A percentile compares a stretch with the other conserved stretches of the same genome.
Evolutionary conservation across 2,113 vertebrate genomes (phyloP).

Genomic region (Cichladusa arquata): DNA sequence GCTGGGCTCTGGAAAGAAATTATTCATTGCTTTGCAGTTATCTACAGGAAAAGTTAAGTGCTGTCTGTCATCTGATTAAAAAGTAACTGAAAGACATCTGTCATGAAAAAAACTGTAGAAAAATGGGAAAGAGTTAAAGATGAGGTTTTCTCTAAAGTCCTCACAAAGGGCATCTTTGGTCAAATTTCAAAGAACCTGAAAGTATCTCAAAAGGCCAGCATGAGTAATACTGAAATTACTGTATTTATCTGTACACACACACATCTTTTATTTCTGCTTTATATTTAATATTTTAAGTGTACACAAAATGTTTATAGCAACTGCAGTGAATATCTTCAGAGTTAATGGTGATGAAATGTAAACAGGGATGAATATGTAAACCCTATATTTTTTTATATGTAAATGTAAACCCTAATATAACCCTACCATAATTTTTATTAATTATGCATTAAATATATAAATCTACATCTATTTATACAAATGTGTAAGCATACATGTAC

Average conservation of each 20-base stretch:
- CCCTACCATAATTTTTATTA: not conserved
- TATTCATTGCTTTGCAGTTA: not conserved
- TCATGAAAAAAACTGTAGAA: not conserved
- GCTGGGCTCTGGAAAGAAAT: conserved; percentile 12
- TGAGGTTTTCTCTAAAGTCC: not conserved
- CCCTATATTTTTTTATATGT: not conserved
- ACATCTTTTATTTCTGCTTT: not conserved
- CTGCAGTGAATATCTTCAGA: not conserved
- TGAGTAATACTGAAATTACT: not conserved
- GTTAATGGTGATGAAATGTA: not conserved
- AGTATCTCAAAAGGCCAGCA: not conserved
- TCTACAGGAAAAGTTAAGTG: conserved; percentile 4
- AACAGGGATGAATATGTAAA: not conserved
- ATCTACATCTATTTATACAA: not conserved
- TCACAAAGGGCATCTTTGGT: not conserved
- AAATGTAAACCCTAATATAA: not conserved
- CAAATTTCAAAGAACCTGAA: not conserved
- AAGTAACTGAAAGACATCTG: not conserved
- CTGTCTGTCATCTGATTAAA: not conserved
- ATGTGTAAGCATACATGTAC: not conserved
- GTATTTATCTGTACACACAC: not conserved
- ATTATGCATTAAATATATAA: not conserved
- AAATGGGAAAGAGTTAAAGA: not conserved
- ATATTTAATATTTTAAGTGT: not conserved
- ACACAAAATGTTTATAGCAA: not conserved